These are phyloP conservation scores for Vombatus ursinus DNA, from an alignment of 2,113 vertebrate genomes.

Conservation along the genomic window DNA sequence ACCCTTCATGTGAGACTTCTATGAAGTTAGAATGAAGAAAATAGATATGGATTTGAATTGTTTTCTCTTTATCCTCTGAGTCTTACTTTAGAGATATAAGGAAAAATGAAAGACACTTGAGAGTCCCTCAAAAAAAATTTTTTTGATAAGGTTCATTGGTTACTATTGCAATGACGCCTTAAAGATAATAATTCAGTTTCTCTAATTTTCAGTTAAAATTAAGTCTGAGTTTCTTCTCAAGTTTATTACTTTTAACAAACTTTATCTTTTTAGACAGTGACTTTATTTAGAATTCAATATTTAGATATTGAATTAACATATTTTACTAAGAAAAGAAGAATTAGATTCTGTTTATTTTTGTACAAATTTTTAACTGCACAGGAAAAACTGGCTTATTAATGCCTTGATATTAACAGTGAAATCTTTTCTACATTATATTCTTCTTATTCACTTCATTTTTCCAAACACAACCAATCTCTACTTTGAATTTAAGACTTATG, in stretches of 20 bases:
- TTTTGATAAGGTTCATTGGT: background rate
- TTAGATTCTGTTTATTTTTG: conserved; percentile 34
- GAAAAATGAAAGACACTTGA: background rate
- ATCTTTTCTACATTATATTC: background rate
- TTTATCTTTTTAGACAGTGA: background rate
- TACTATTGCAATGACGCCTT: background rate
- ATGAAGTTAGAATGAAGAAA: conserved; percentile 25
- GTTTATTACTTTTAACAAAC: conserved; percentile 22
- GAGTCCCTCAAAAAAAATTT: background rate
- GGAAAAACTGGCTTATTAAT: conserved; percentile 23
- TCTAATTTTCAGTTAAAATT: conserved; percentile 4
- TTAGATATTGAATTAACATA: background rate
- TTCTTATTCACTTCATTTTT: conserved; percentile 27
- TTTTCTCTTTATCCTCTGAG: background rate
- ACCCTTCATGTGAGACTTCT: conserved; percentile 5
- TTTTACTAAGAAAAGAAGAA: background rate
- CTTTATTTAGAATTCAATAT: background rate
- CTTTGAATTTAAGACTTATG: background rate
- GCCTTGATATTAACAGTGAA: background rate
- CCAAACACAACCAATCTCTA: conserved; percentile 35
- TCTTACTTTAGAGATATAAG: conserved; percentile 7
- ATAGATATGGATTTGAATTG: conserved; percentile 6
- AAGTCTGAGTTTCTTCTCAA: conserved; percentile 39
- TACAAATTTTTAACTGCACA: conserved; percentile 2
- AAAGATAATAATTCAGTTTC: background rate